phyloP scores from a whole-genome alignment of 2,888 invertebrate genomes.

The Cheilosia scutellata region DNA sequence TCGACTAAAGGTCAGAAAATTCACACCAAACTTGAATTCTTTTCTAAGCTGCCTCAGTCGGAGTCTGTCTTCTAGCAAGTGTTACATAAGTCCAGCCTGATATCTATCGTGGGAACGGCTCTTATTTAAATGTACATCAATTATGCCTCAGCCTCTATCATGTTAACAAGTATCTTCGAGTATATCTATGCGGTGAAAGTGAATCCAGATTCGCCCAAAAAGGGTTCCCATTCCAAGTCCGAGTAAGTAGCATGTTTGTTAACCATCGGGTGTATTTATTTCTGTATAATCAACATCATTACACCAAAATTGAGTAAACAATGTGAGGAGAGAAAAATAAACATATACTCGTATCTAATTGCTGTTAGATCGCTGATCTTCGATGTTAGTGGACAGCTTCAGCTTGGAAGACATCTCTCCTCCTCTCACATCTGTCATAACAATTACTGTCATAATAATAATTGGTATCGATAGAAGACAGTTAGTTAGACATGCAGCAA shows the following conservation, averaged over 20 bases:
- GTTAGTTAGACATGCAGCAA: constrained; percentile 1
- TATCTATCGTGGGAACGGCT: constrained; percentile 54
- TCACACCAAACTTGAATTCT: constrained; percentile 49
- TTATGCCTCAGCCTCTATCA: constrained; percentile 30
- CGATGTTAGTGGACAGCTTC: constrained; percentile 21
- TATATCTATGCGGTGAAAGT: constrained; percentile 53
- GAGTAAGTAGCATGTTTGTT: constrained; percentile 14
- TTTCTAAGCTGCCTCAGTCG: neutral
- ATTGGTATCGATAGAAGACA: constrained; percentile 34
- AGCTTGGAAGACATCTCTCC: constrained; percentile 14
- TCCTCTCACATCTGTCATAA: constrained; percentile 42
- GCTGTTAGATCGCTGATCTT: constrained; percentile 1
- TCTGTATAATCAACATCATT: constrained; percentile 43
- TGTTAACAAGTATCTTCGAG: constrained; percentile 20
- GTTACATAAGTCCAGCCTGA: constrained; percentile 19
- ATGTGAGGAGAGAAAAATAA: constrained; percentile 7
- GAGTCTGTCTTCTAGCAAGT: neutral
- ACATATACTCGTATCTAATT: constrained; percentile 11
- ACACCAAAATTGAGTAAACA: constrained; percentile 32
- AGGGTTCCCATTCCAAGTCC: neutral
- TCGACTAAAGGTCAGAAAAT: constrained; percentile 52
- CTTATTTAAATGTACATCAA: constrained; percentile 47
- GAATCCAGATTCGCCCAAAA: constrained; percentile 31
- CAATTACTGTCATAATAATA: constrained; percentile 70
- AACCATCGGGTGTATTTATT: constrained; percentile 32